Evolutionary conservation across 2,797 vertebrate genomes (phyloP), one percentile per base, ranked within the genome.

Genomic region (Enteromius paludinosus): DNA sequence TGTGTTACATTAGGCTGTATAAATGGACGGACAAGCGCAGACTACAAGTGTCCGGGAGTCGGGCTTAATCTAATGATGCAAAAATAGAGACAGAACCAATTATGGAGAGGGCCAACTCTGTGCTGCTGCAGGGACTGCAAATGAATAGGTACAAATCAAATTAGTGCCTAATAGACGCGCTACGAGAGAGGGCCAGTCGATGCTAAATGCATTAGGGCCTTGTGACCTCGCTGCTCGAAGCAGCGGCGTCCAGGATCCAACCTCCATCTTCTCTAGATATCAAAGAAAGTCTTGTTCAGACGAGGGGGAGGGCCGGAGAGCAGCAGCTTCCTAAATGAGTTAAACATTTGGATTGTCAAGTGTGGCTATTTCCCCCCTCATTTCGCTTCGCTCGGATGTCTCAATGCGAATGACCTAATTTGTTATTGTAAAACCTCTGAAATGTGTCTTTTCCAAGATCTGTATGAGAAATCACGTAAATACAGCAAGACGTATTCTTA

Each of bases 51-150:
- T 96, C 96, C 95, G 94, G 95, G 96, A 97, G 97, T 96, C 96
- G 94, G 95, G 93, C 95, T 95, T 99, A 99, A 99, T 99, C 97
- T 96, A 99, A 98, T 98, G 97, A 98, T 95, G 95, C 95, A 96
- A 95, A 97, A 95, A 95, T 95, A 96, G 95, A 95, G 96, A 96
- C 96, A 96, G 95, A 95, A 96, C 95, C 96, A 96, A 96, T 97
- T 97, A 97, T 95, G 95, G 93, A 91, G 95, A 95, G 95, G 95
- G 94, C 95, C 94, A 95, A 95, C 94, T 95, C 95, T 91, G 93
- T 94, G 95, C 95, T 96, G 95, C 95, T 95, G 96, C 95, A 96
- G 95, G 95, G 96, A 96, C 95, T 96, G 94, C 95, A 96, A 97
- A 97, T 97, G 96, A 97, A 97, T 96, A 97, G 96, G 96, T 96